Evolutionary conservation across 2,888 invertebrate genomes (phyloP).

Genomic region (Spilarctia lutea): DNA sequence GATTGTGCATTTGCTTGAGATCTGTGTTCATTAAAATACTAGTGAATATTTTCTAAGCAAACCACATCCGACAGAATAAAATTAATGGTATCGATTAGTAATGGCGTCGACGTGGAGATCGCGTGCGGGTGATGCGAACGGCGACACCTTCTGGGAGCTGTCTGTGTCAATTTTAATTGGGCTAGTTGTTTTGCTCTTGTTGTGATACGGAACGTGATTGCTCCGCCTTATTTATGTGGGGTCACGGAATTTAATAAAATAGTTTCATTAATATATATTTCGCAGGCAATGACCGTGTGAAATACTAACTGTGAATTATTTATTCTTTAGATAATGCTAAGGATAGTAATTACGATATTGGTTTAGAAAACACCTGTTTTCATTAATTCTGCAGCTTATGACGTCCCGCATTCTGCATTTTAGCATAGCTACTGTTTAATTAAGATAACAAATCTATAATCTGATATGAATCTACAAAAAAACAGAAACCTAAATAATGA

Average conservation of each 20-base stretch:
- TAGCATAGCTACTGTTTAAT: not conserved
- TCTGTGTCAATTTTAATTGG: constrained; percentile 85
- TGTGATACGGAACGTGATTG: constrained; percentile 75
- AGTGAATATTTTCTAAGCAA: constrained; percentile 72
- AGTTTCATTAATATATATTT: constrained; percentile 35
- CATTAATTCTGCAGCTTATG: not conserved
- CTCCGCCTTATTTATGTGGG: constrained; percentile 76
- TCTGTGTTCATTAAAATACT: constrained; percentile 69
- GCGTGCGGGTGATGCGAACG: constrained; percentile 79
- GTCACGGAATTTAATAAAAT: constrained; percentile 72
- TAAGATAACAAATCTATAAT: not conserved
- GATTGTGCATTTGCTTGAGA: constrained; percentile 40
- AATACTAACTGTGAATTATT: constrained; percentile 17
- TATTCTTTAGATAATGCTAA: not conserved
- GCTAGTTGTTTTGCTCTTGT: constrained; percentile 76
- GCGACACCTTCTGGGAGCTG: constrained; percentile 78
- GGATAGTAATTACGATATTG: not conserved
- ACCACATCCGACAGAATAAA: constrained; percentile 76
- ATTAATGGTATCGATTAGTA: constrained; percentile 83
- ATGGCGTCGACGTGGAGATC: constrained; percentile 73
- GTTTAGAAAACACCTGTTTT: not conserved
- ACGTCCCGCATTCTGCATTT: not conserved
- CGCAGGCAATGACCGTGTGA: constrained; percentile 35
- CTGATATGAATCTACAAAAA: too few relatives aligned
- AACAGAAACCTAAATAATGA: not conserved